Conservation (phyloP, 2,113 vertebrate genomes). For the Hippocampus zosterae region DNA sequence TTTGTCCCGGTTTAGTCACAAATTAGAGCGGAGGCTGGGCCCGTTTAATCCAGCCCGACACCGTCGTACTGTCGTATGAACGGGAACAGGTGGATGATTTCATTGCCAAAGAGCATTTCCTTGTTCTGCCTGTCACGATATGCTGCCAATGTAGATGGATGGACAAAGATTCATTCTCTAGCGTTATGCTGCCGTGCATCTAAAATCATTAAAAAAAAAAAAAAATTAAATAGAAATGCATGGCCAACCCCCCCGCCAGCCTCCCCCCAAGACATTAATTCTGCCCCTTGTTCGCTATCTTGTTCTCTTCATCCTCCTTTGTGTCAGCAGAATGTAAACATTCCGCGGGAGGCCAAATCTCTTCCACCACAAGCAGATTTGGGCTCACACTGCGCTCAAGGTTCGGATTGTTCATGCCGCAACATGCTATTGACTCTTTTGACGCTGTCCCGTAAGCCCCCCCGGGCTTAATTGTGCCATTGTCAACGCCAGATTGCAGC, state of each 20-base stretch:
- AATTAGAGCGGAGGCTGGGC: neutral
- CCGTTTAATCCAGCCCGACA: neutral
- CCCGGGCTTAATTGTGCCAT: neutral
- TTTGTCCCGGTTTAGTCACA: neutral
- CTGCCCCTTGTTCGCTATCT: neutral
- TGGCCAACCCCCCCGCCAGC: too few relatives aligned
- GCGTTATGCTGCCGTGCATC: too few relatives aligned
- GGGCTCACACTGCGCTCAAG: constrained; percentile 10
- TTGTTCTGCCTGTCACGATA: too few relatives aligned
- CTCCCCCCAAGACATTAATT: neutral
- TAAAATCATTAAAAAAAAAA: too few relatives aligned
- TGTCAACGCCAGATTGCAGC: neutral
- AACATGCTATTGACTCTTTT: neutral
- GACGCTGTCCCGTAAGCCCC: neutral
- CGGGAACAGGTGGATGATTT: too few relatives aligned
- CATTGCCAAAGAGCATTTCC: too few relatives aligned
- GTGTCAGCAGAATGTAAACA: constrained; percentile 57
- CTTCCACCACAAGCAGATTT: constrained; percentile 20
- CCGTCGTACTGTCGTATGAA: too few relatives aligned
- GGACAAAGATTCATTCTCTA: too few relatives aligned
- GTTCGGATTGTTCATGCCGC: neutral
- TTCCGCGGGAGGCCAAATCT: constrained; percentile 23
- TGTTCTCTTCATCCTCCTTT: constrained; percentile 28
- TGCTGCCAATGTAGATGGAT: too few relatives aligned
- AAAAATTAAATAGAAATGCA: too few relatives aligned